These are phyloP conservation scores for Hydrolagus colliei DNA, from an alignment of 2,797 vertebrate genomes.

Conservation along the genomic window DNA sequence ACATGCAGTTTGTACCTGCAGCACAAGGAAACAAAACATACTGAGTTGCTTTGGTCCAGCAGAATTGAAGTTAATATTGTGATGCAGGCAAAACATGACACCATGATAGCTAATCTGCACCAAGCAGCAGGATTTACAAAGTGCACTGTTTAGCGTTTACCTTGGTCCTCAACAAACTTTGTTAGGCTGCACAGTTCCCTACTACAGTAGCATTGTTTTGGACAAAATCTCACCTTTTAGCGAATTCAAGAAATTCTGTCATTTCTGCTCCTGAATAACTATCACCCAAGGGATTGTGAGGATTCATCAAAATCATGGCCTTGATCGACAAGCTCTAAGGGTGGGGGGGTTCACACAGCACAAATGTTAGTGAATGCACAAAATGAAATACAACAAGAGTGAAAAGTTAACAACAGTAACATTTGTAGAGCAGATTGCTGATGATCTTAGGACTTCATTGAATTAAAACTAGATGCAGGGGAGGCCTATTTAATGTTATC, in stretches of 20 bases:
- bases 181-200: not conserved
- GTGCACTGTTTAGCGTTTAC: no score
- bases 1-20: conserved; percentile 79
- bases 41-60: not conserved
- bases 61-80: no score
- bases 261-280: conserved; percentile 77
- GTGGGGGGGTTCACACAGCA: conserved; percentile 36
- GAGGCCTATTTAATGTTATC: not conserved
- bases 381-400: not conserved
- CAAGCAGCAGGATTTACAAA: no score
- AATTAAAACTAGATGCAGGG: not conserved
- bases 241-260: conserved; percentile 78
- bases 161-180: not conserved
- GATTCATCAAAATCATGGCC: conserved; percentile 85
- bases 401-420: not conserved
- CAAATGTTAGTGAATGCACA: not conserved
- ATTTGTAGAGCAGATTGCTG: not conserved
- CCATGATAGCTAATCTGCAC: no score
- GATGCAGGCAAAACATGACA: no score
- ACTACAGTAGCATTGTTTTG: not conserved
- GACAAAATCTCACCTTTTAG: conserved; percentile 70
- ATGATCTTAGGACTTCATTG: not conserved
- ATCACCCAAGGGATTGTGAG: conserved; percentile 88
- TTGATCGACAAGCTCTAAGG: conserved; percentile 68
- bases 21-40: conserved; percentile 31